phyloP scores from a whole-genome alignment of 2,888 invertebrate species.

The Automeris io region DNA sequence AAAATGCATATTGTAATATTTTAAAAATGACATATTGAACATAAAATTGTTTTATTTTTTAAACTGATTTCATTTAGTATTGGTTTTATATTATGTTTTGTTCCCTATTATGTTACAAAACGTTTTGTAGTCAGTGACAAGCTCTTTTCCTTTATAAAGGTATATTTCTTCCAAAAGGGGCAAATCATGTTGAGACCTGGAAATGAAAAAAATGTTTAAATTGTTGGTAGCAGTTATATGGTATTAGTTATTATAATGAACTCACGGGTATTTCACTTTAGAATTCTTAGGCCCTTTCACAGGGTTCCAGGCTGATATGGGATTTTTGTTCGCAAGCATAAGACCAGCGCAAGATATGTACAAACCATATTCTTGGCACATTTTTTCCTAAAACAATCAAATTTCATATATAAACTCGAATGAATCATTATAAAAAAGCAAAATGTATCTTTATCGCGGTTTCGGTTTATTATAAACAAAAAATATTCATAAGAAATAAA shows the following conservation, averaged over 20 bases:
- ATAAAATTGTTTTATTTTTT: background rate
- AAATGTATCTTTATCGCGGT: too few species aligned
- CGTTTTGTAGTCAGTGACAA: constrained; percentile 65
- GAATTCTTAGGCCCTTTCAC: constrained; percentile 77
- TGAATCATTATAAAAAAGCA: too few species aligned
- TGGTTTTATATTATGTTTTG: constrained; percentile 8
- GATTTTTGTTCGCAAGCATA: constrained; percentile 83
- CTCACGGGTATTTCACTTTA: constrained; percentile 65
- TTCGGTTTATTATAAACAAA: background rate
- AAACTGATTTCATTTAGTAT: background rate
- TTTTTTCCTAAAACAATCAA: constrained; percentile 46
- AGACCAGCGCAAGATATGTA: constrained; percentile 81
- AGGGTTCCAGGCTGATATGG: constrained; percentile 85
- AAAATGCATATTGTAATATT: constrained; percentile 8
- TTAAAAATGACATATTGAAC: background rate
- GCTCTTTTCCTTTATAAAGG: constrained; percentile 60
- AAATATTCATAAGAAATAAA: background rate
- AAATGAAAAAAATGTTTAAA: too few species aligned
- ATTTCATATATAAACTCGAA: too few species aligned
- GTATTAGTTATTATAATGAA: constrained; percentile 8
- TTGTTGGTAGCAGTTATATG: background rate
- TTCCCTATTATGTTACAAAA: constrained; percentile 61
- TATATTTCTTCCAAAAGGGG: constrained; percentile 48
- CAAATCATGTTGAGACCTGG: constrained; percentile 46
- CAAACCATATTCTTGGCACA: constrained; percentile 76